Base-by-base conservation (phyloP, 2,797 vertebrate species). In the Glyptemys insculpta region DNA sequence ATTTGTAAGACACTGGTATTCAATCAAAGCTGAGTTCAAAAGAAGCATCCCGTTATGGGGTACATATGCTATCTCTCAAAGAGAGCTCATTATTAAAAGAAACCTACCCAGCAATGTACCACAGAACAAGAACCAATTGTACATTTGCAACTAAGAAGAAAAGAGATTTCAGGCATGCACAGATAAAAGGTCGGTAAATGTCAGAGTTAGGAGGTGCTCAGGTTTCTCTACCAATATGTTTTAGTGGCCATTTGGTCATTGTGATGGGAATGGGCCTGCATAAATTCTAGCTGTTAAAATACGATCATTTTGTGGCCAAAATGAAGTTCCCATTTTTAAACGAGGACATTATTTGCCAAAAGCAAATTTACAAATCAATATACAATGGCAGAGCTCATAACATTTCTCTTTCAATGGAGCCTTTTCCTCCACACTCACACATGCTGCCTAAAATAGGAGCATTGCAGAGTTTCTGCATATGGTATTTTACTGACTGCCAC, bases 21-120 rank as follows among this genome's bases (percentile, higher is more conserved):
- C 93, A 96, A 88, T 76, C 91, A 96, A 91, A 96, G 84, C 41
- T 50, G 82, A 86, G 89, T 91, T 96, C 92, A 96, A 96, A 97
- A 91, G 95, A 50, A 93, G 79, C 83, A 85, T 44, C 59, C 68
- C 2, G 0, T 86, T 87, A 65, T n/a, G 88, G 18, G 78, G 47
- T 49, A 54, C 1, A 18, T 50, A 19, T 27, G 79, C 84, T 92
- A 54, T 89, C 94, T 59, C 94, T 95, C 80, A 88, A 82, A 83
- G 65, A 87, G 90, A 76, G 91, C 47, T 57, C 83, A 83, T 95
- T 91, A 88, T 84, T 89, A 50, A 84, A 88, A 83, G 82, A 86
- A 93, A 94, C 8, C 37, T 62, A 79, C n/a, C 93, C 92, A 79
- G 92, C 54, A 90, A 82, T 1, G 21, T 44, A 27, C 65, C 44